phyloP scores from a whole-genome alignment of 2,113 vertebrate species.

The Chaenogobius annularis region DNA sequence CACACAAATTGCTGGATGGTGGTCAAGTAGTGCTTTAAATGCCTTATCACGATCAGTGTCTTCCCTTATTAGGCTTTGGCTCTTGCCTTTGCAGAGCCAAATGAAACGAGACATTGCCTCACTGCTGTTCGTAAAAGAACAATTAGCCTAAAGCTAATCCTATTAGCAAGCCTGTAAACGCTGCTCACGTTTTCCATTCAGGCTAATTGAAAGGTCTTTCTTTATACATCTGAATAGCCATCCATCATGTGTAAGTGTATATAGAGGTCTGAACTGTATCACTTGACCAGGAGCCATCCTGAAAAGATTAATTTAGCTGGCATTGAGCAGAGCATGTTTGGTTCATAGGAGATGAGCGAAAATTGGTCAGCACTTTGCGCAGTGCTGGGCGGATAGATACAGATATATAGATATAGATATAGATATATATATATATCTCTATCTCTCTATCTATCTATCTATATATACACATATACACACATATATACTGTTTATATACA shows the following conservation, averaged over 20 bases:
- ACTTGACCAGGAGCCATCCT: slow-evolving; percentile 59
- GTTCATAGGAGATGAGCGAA: slow-evolving; percentile 43
- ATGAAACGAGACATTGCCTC: slow-evolving; percentile 74
- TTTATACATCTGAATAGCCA: slow-evolving; percentile 57
- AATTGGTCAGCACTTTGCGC: slow-evolving; percentile 14
- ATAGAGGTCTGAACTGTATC: slow-evolving; percentile 52
- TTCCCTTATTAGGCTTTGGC: slow-evolving; percentile 77
- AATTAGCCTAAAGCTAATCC: slow-evolving; percentile 76
- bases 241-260: slow-evolving; percentile 69
- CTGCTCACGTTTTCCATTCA: slow-evolving; percentile 70
- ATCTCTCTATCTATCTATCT: too few species aligned
- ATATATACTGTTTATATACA: too few species aligned
- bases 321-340: slow-evolving; percentile 52
- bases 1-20: slow-evolving; percentile 44
- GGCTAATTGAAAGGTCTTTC: slow-evolving; percentile 66
- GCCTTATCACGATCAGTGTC: slow-evolving; percentile 74
- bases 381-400: too few species aligned
- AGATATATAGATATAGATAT: too few species aligned
- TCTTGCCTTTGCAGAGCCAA: slow-evolving; percentile 56
- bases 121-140: slow-evolving; percentile 65
- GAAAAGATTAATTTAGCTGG: slow-evolving; percentile 70
- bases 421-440: too few species aligned
- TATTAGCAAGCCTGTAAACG: slow-evolving; percentile 69
- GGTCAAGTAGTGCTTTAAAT: slow-evolving; percentile 62
- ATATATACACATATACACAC: too few species aligned